Evolutionary conservation across 1,140 invertebrate species (phyloP).

Genomic region (Nixonia krombeini): DNA sequence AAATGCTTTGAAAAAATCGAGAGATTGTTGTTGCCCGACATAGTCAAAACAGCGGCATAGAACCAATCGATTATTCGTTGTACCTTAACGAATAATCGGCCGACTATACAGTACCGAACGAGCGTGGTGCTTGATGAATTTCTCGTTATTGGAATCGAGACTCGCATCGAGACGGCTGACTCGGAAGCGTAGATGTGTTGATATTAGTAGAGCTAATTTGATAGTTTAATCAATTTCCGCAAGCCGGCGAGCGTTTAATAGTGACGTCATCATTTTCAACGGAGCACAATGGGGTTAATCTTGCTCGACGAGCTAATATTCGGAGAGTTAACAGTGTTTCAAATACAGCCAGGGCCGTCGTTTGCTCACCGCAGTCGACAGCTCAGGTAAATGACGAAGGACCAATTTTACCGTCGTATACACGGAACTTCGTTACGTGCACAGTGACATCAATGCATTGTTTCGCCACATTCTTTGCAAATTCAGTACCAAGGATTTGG

Average conservation of each 20-base stretch:
- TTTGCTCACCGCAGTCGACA: constrained; percentile 48
- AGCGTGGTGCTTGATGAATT: constrained; percentile 45
- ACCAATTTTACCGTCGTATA: constrained; percentile 24
- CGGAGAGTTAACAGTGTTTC: constrained; percentile 70
- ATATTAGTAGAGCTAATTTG: constrained; percentile 72
- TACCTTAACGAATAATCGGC: constrained; percentile 46
- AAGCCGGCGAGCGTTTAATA: constrained; percentile 71
- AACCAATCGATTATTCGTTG: no score
- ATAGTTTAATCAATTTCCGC: constrained; percentile 73
- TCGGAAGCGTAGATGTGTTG: constrained; percentile 62
- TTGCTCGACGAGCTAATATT: constrained; percentile 71
- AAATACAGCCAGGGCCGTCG: constrained; percentile 63
- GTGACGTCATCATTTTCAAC: constrained; percentile 73
- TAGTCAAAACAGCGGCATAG: no score
- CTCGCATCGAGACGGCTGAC: constrained; percentile 22
- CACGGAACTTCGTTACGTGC: constrained; percentile 3
- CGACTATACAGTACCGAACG: constrained; percentile 20
- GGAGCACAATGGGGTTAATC: constrained; percentile 70
- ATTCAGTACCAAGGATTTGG: no score
- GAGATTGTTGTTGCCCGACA: no score
- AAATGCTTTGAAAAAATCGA: no score
- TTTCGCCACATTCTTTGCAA: neutral
- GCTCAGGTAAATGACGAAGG: constrained; percentile 35
- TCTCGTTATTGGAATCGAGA: constrained; percentile 47
- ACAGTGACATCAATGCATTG: neutral